Evolutionary conservation across 2,888 invertebrate species (phyloP), one percentile per base, ranked within the genome.

Genomic region (Bembecia ichneumoniformis): DNA sequence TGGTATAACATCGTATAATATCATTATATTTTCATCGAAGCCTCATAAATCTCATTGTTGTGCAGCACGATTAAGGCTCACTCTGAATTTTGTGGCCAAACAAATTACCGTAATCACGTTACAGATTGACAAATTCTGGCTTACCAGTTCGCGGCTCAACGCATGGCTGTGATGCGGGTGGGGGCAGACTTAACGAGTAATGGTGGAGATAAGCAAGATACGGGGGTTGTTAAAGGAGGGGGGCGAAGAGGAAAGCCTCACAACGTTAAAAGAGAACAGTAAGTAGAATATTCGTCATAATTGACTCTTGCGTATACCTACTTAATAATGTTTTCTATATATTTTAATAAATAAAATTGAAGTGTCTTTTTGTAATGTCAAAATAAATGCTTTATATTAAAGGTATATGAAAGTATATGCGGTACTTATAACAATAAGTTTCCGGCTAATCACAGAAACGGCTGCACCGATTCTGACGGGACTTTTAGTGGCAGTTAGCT

Each of bases 61-160:
- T 40, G 40, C 14, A 14, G 40, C 40, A 14, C 40, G 40, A 40
- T 40, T 40, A 40, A 40, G 14, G n/a, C 40, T 14, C 40, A 40
- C 40, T 40, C 40, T 40, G 40, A 40, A 40, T 40, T 40, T 40
- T 40, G 40, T 35, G 55, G 49, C 52, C 53, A 48, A 53, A 60
- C 53, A 60, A 63, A 65, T 62, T 59, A 57, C 52, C 51, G 51
- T 53, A 13, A 57, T 54, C 56, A 55, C 60, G 57, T 63, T 59
- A 63, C 58, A 58, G 55, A 63, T 68, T 66, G 63, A 65, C 63
- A 68, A 68, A 69, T 66, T 63, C 58, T 59, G 64, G 64, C 61
- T 64, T 58, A 62, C 58, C 55, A 54, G 59, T 55, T 59, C 60
- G 61, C 55, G 59, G 63, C 50, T 52, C 56, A 62, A 61, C 60